Base-by-base conservation (phyloP, 2,888 invertebrate species). In the Acanthopleura granulata region DNA sequence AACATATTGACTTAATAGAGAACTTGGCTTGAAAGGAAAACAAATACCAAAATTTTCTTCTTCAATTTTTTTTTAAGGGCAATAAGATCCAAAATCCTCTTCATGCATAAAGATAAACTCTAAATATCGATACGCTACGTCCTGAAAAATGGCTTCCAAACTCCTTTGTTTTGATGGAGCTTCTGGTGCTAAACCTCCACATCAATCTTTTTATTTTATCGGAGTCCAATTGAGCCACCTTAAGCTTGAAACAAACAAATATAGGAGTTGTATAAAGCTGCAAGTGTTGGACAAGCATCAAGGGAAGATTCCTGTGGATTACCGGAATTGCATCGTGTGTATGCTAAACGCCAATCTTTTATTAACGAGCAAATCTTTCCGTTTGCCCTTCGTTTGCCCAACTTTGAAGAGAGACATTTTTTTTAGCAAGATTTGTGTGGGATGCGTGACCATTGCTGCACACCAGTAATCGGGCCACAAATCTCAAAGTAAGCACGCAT, bases 161-260 rank as follows among this genome's bases (percentile, higher is more conserved):
- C 4, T 40, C 40, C 9, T 3, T 40, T 6, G 40, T 9, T 40
- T 40, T 40, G 40, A 40, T n/a, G n/a, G n/a, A n/a, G n/a, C 40
- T 40, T 40, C 40, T 40, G 40, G 40, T 40, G 40, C 40, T 40
- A 40, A 40, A 40, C 40, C 40, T 9, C 40, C 9, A 40, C 40
- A 40, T 40, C 40, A 40, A 40, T 40, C 40, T 40, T 40, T 40
- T 40, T 40, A 40, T 40, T 40, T 40, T 40, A 40, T 40, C 40
- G 40, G 40, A 40, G 40, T 40, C 40, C 40, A 40, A 57, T 57
- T 22, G 57, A 57, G 18, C 57, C 57, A 57, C 3, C n/a, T 22
- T 57, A 57, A 57, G 57, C n/a, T 22, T n/a, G 57, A 57, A 57
- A 57, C 57, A 57, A 57, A 57, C 22, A 57, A 57, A 57, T 57